Base-by-base conservation (phyloP, 2,888 invertebrate species). In the Sepioteuthis lessoniana region DNA sequence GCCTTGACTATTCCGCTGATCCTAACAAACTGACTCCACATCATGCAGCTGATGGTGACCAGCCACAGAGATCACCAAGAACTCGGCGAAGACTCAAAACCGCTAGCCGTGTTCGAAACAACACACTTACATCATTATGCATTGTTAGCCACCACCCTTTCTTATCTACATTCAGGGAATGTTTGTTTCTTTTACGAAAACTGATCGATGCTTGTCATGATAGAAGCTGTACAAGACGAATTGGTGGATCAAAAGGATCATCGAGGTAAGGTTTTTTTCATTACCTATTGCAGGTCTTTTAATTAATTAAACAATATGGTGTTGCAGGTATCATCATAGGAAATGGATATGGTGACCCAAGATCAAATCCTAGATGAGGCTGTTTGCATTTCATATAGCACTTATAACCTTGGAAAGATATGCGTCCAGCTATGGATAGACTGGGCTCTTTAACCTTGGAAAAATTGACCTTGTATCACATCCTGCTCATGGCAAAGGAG, bases 61-160 rank as follows among this genome's bases (percentile, higher is more conserved):
- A 95, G 55, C 95, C 96, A 46, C 93, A 93, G 37, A 96, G 95
- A 93, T 97, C 97, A 35, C 97, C 97, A 4, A 95, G 96, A 94
- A 96, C 96, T 94, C 95, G 95, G 94, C 95, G 96, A 60, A 96
- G 96, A 94, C 95, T 96, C 93, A 96, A 97, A 95, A 95, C 95
- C 90, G 96, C 96, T 42, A 94, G 95, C 37, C 96, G 96, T 93
- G 96, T 97, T 92, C 95, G 99, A 96, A 99, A 98, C 97, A 99
- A 99, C 97, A 99, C 99, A 31, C 97, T 99, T 95, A 99, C 99
- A 90, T 99, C 99, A 93, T 98, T 99, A 94, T 99, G 99, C 97
- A 98, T 99, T 96, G 98, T 99, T 94, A 99, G 99, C 95, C 99
- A 99, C 98, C 99, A 99, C 98, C 99, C 99, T 90, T 99, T 99